A percentile compares a stretch with the other conserved stretches of the same genome.
Conservation (phyloP, 2,113 vertebrate genomes). For the Xiphophorus maculatus region DNA sequence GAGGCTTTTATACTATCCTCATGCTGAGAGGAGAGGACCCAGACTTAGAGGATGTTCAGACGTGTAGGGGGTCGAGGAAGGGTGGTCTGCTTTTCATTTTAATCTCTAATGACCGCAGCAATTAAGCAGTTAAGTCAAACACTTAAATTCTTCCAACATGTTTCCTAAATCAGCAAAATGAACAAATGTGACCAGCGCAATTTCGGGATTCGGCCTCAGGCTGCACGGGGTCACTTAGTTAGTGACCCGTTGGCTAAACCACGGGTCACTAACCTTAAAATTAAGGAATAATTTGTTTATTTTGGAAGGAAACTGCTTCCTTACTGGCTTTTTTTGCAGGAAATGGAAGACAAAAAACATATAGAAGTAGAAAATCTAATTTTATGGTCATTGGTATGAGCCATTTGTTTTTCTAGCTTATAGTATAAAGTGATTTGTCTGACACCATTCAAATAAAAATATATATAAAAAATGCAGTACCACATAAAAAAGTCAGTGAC, state of each 20-base stretch:
- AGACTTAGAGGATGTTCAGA: constrained; percentile 20
- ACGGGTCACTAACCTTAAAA: too few species aligned
- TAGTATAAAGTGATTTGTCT: not conserved
- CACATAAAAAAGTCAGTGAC: not conserved
- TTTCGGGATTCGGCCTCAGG: constrained; percentile 33
- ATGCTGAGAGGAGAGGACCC: not conserved
- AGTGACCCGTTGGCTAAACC: constrained; percentile 19
- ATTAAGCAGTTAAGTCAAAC: constrained; percentile 65
- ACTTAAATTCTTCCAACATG: constrained; percentile 68
- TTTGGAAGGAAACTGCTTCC: constrained; percentile 38
- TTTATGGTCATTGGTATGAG: not conserved
- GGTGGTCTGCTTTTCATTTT: constrained; percentile 54
- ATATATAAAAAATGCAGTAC: not conserved
- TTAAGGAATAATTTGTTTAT: constrained; percentile 37
- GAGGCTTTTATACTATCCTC: constrained; percentile 49
- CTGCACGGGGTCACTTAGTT: constrained; percentile 43
- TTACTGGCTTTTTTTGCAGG: not conserved
- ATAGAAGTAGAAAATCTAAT: not conserved
- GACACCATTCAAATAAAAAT: not conserved
- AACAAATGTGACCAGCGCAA: constrained; percentile 7
- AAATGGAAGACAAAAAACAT: not conserved
- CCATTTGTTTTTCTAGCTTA: not conserved
- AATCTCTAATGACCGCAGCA: constrained; percentile 51
- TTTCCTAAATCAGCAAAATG: constrained; percentile 36
- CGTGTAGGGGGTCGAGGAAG: constrained; percentile 22